Conservation (phyloP, 2,888 invertebrate genomes). For the Platycheirus albimanus region DNA sequence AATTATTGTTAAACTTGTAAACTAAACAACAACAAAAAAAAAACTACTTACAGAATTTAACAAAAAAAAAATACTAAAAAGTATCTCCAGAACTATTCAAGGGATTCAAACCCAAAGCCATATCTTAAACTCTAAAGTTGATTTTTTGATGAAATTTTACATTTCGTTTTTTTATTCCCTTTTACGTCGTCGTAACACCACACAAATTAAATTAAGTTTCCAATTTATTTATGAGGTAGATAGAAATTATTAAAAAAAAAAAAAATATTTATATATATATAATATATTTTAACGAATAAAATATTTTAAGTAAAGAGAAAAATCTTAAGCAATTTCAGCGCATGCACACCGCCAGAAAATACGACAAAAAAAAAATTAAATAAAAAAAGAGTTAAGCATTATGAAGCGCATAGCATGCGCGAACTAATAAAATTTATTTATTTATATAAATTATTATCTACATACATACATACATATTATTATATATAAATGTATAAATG, state of each 20-base stretch:
- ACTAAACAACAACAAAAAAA: constrained; percentile 33
- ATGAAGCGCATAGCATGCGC: constrained; percentile 48
- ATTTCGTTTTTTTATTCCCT: constrained; percentile 68
- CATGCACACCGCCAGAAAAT: constrained; percentile 54
- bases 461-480: too few species aligned
- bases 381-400: too few species aligned
- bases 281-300: constrained; percentile 67
- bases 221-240: constrained; percentile 68
- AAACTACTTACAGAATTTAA: constrained; percentile 43
- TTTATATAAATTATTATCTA: too few species aligned
- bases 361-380: constrained; percentile 35
- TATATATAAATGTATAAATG: too few species aligned
- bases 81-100: constrained; percentile 62
- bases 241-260: constrained; percentile 54
- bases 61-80: constrained; percentile 10
- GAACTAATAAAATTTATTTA: too few species aligned
- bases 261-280: constrained; percentile 47
- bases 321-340: constrained; percentile 70
- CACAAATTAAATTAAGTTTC: constrained; percentile 76
- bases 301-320: constrained; percentile 70
- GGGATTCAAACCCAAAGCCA: constrained; percentile 48
- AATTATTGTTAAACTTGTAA: constrained; percentile 71
- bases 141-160: constrained; percentile 62
- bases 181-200: constrained; percentile 57
- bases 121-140: constrained; percentile 57